These are phyloP conservation scores for Brachionus manjavacas DNA, from an alignment of 1,140 invertebrate species.

Conservation along the genomic window DNA sequence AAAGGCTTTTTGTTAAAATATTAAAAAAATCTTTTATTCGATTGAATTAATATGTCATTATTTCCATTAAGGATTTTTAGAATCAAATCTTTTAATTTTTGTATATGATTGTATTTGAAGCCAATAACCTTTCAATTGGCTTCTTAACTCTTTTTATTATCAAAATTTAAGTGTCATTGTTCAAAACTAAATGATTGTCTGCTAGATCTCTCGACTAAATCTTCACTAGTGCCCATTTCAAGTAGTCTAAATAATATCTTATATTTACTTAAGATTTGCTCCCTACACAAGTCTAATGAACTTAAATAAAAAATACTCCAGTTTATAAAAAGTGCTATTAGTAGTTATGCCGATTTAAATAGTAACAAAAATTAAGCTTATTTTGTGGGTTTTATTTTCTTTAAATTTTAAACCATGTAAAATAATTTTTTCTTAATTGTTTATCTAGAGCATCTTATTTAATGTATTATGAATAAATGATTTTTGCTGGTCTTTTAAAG, in stretches of 20 bases:
- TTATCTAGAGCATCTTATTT: no score
- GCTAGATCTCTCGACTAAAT: neutral
- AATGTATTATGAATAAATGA: no score
- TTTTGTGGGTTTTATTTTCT: neutral
- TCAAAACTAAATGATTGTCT: neutral
- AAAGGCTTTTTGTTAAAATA: neutral
- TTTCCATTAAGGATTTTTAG: neutral
- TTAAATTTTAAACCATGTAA: neutral
- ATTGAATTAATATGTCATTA: neutral
- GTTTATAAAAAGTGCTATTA: neutral
- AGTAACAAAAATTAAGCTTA: neutral
- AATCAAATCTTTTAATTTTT: neutral
- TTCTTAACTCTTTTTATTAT: neutral
- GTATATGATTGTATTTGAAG: neutral
- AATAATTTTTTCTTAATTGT: neutral
- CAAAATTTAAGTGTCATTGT: neutral
- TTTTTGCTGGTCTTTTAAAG: no score
- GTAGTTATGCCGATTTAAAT: neutral
- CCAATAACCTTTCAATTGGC: neutral
- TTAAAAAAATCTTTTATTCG: neutral
- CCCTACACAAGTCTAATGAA: neutral
- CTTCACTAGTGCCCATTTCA: neutral
- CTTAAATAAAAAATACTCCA: neutral
- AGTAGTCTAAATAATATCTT: constrained; percentile 12
- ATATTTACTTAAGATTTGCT: constrained; percentile 6